These are phyloP conservation scores for Drosophila heteroneura DNA, from an alignment of 2,888 invertebrate species.

Conservation along the genomic window DNA sequence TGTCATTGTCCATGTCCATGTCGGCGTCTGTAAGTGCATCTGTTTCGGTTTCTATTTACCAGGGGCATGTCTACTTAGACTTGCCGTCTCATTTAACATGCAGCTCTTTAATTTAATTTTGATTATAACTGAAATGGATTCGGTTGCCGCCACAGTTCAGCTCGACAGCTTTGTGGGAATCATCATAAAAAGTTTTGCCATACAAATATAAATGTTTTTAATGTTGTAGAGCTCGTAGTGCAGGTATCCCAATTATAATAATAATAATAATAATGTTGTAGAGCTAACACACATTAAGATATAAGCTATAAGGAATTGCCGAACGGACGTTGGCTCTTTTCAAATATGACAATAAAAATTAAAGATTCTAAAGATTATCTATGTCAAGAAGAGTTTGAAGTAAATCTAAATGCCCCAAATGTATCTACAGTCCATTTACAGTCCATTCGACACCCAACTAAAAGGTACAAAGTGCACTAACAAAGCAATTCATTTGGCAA, in stretches of 20 bases:
- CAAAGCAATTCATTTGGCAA: slow-evolving; percentile 23
- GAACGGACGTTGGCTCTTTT: neutral
- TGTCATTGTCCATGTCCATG: slow-evolving; percentile 4
- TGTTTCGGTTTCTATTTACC: slow-evolving; percentile 11
- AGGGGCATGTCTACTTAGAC: slow-evolving; percentile 17
- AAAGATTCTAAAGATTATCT: neutral
- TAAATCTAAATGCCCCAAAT: neutral
- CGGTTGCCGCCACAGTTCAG: slow-evolving; percentile 3
- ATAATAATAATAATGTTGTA: neutral
- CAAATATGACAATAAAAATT: neutral
- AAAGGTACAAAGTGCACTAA: neutral
- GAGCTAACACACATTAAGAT: neutral
- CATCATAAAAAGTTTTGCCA: neutral
- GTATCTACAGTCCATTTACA: neutral
- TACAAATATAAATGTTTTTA: neutral
- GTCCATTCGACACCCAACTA: neutral
- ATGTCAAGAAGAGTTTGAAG: too few species aligned
- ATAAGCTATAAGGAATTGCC: neutral
- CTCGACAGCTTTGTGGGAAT: slow-evolving; percentile 5
- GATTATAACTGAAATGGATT: slow-evolving; percentile 71
- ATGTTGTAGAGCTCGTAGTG: neutral
- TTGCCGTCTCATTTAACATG: slow-evolving; percentile 68
- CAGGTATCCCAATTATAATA: too few species aligned
- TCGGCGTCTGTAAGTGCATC: slow-evolving; percentile 1
- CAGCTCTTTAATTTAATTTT: slow-evolving; percentile 61